Percentiles rank a stretch among this genome's conserved stretches.
phyloP scores from a whole-genome alignment of 2,113 vertebrate genomes.

The Cromileptes altivelis region DNA sequence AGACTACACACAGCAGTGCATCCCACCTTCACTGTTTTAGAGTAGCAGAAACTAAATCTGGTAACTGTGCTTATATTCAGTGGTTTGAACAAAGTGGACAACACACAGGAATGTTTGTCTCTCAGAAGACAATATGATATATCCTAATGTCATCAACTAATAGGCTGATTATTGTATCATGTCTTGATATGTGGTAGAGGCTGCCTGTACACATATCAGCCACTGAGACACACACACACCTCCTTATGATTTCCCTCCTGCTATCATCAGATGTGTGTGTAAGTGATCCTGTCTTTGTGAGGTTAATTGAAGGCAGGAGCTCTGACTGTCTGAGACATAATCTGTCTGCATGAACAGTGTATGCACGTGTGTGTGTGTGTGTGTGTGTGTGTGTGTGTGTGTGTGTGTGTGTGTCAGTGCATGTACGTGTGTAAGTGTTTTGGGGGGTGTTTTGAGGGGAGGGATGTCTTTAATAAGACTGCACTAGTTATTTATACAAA shows the following conservation, averaged over 20 bases:
- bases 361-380: constrained; percentile 24
- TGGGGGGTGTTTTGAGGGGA: constrained; percentile 7
- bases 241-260: constrained; percentile 44
- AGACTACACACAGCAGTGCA: not conserved
- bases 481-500: constrained; percentile 64
- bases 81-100: not conserved
- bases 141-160: constrained; percentile 21
- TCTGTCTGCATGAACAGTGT: constrained; percentile 66
- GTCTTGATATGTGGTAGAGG: not conserved
- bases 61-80: not conserved
- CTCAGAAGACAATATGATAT: constrained; percentile 17
- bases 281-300: constrained; percentile 82
- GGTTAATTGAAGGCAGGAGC: constrained; percentile 84
- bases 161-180: constrained; percentile 20
- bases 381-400: constrained; percentile 11
- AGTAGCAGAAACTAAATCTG: not conserved
- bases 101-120: constrained; percentile 16
- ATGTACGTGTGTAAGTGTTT: constrained; percentile 8
- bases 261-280: constrained; percentile 61
- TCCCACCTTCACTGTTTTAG: not conserved
- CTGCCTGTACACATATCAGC: constrained; percentile 11
- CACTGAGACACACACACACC: not conserved
- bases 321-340: constrained; percentile 80
- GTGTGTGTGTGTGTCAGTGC: constrained; percentile 21
- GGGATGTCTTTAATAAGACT: constrained; percentile 66